Evolutionary conservation across 2,888 invertebrate genomes (phyloP).

Genomic region (Muscina levida): DNA sequence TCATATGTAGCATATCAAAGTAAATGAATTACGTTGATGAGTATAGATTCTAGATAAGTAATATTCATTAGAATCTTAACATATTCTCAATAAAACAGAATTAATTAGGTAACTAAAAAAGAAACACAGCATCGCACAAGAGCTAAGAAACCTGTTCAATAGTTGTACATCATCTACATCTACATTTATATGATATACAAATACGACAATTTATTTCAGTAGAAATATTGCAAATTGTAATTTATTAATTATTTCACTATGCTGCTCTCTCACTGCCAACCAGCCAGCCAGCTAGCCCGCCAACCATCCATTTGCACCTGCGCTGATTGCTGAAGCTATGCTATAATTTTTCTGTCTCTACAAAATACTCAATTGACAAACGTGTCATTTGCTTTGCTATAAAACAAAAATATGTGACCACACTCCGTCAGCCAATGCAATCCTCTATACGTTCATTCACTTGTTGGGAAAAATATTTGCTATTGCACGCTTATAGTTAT

Average conservation of each 20-base stretch:
- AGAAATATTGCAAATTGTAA: not conserved
- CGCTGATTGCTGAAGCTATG: constrained; percentile 23
- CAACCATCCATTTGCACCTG: constrained; percentile 46
- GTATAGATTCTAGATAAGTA: too few species aligned
- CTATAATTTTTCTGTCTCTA: not conserved
- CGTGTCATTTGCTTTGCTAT: constrained; percentile 41
- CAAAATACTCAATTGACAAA: constrained; percentile 41
- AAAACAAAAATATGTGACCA: constrained; percentile 47
- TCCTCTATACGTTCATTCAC: constrained; percentile 45
- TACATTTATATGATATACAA: not conserved
- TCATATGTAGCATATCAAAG: too few species aligned
- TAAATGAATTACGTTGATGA: too few species aligned
- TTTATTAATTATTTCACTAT: constrained; percentile 4
- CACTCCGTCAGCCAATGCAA: constrained; percentile 18
- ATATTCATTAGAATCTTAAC: too few species aligned
- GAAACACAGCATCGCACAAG: not conserved
- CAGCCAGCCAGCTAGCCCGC: too few species aligned
- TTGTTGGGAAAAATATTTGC: constrained; percentile 48
- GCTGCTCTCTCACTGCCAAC: constrained; percentile 2
- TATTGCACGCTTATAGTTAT: constrained; percentile 1
- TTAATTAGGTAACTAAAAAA: not conserved
- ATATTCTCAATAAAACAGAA: not conserved
- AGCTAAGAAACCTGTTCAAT: not conserved
- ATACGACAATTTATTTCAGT: too few species aligned
- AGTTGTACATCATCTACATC: not conserved